phyloP scores from a whole-genome alignment of 2,888 invertebrate species.

The Cephus spinipes region DNA sequence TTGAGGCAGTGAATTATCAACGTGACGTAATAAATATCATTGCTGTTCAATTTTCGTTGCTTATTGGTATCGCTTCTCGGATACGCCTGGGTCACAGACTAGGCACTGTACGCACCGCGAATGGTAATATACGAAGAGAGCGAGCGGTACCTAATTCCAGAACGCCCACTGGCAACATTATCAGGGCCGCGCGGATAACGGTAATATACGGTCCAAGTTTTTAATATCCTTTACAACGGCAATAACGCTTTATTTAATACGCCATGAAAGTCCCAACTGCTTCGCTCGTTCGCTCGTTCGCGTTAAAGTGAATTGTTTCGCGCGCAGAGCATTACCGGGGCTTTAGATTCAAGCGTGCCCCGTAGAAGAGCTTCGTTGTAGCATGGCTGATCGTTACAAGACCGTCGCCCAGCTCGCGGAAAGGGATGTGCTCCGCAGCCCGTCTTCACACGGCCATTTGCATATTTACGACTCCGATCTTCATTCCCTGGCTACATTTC shows the following conservation, averaged over 20 bases:
- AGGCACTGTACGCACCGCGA: neutral
- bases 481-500: constrained; percentile 10
- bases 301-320: constrained; percentile 32
- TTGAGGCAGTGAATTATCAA: constrained; percentile 25
- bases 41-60: neutral
- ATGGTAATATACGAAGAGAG: neutral
- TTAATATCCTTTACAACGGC: constrained; percentile 32
- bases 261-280: constrained; percentile 30
- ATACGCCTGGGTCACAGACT: neutral
- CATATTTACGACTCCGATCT: constrained; percentile 37
- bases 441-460: constrained; percentile 28
- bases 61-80: neutral
- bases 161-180: constrained; percentile 6
- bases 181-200: constrained; percentile 1
- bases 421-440: constrained; percentile 15
- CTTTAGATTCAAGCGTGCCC: constrained; percentile 26
- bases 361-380: neutral
- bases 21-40: constrained; percentile 27
- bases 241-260: constrained; percentile 33
- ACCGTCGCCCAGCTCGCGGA: constrained; percentile 24
- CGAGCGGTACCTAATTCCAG: neutral
- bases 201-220: constrained; percentile 18
- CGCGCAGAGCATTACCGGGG: constrained; percentile 23
- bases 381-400: constrained; percentile 1
- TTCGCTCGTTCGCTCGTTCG: constrained; percentile 16